Conservation (phyloP, 2,888 invertebrate species). For the Bombylius discolor region DNA sequence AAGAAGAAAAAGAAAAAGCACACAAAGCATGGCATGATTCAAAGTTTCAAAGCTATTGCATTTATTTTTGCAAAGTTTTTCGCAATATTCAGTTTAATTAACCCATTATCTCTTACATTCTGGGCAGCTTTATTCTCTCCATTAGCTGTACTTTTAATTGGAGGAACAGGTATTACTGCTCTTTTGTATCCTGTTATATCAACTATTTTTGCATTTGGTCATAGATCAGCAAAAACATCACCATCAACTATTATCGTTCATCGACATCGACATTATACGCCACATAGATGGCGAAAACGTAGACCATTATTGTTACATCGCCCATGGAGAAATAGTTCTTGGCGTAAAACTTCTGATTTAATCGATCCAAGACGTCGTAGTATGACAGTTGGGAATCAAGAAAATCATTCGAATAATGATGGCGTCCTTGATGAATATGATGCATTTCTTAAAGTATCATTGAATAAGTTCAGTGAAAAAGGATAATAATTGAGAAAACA, state of each 20-base stretch:
- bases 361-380: no score
- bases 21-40: not conserved
- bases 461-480: no score
- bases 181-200: slow-evolving; percentile 52
- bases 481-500: no score
- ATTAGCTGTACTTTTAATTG: slow-evolving; percentile 46
- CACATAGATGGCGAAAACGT: not conserved
- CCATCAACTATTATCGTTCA: slow-evolving; percentile 10
- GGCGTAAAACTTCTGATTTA: not conserved
- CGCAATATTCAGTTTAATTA: slow-evolving; percentile 42
- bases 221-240: not conserved
- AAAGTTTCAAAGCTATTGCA: slow-evolving; percentile 1
- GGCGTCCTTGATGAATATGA: no score
- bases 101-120: slow-evolving; percentile 45
- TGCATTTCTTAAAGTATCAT: no score
- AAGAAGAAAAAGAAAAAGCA: slow-evolving; percentile 4
- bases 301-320: not conserved
- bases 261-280: slow-evolving; percentile 5
- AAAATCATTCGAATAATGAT: no score
- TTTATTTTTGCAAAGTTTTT: slow-evolving; percentile 9
- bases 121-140: slow-evolving; percentile 50
- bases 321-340: not conserved
- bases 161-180: slow-evolving; percentile 47
- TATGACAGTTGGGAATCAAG: no score
- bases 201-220: slow-evolving; percentile 28